Base-by-base conservation (phyloP, 2,113 vertebrate species). In the Osmerus eperlanus region DNA sequence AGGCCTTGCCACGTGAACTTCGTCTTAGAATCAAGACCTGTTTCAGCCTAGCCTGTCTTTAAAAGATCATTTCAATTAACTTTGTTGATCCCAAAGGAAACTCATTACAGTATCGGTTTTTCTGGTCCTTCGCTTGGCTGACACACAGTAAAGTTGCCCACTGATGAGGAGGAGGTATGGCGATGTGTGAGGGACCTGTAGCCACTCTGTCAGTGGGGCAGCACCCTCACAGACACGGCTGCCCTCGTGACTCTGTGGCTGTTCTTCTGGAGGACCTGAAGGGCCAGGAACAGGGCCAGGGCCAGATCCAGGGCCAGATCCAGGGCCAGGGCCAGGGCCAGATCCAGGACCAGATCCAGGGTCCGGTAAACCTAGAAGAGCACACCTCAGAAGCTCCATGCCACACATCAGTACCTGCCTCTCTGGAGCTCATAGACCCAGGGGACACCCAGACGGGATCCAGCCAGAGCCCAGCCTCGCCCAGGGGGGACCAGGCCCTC, bases 351-450 rank as follows among this genome's bases (percentile, higher is more conserved):
- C 59, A 61, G 23, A 14, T 3, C 11, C 9, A 60, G 36, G 36
- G 36, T 5, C 36, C 3, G 36, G 36, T 41, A 41, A 41, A 41
- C 36, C 36, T 41, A 3, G 19, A 21, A 21, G 56, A 59, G 56
- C n/a, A 25, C 29, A 64, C 70, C 66, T 25, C 55, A 72, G 69
- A 71, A 9, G 32, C 58, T 77, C 68, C 16, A 29, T 61, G 13
- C 28, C 19, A 36, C 74, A 81, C 80, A 85, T 85, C 85, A 80
- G 82, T 77, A 41, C 85, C 77, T 68, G 79, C 29, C 29, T 67
- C 75, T 56, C 3, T 60, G 64, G 16, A 54, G 62, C 66, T 58
- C 51, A 0, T 4, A 16, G 54, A 32, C 65, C 68, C 23, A 9
- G 61, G 2, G 51, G 41, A 59, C 71, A 41, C 14, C 18, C 61